These are phyloP conservation scores for Dermatophagoides farinae DNA, from an alignment of 1,140 invertebrate genomes.

Conservation along the genomic window DNA sequence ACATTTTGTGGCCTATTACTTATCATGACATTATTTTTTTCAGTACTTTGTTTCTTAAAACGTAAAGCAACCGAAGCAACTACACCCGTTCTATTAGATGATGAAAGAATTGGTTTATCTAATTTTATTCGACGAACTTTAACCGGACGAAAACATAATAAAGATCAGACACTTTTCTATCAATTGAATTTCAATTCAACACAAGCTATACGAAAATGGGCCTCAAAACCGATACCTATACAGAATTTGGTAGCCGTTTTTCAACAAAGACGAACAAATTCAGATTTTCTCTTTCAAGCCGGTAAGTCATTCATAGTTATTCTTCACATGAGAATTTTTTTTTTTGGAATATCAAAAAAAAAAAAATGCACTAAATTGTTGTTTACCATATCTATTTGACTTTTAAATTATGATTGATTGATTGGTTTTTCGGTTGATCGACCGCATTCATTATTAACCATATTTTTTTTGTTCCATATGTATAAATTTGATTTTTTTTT, in stretches of 20 bases:
- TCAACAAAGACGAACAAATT: slow-evolving; percentile 19
- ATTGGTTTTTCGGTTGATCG: too few species aligned
- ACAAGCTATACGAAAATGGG: slow-evolving; percentile 11
- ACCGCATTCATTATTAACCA: neutral
- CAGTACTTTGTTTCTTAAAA: slow-evolving; percentile 18
- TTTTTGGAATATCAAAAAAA: too few species aligned
- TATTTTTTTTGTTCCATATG: neutral
- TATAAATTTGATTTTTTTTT: neutral
- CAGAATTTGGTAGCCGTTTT: slow-evolving; percentile 20
- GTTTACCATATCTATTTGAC: neutral
- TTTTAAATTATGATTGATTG: too few species aligned
- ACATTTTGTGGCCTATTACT: slow-evolving; percentile 18
- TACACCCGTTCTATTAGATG: slow-evolving; percentile 13
- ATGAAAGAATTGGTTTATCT: slow-evolving; percentile 19
- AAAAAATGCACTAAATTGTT: neutral
- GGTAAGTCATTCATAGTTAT: neutral
- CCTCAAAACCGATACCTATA: slow-evolving; percentile 18
- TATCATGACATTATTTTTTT: slow-evolving; percentile 17
- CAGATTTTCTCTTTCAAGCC: slow-evolving; percentile 17
- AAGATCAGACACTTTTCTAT: slow-evolving; percentile 7
- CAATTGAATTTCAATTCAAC: slow-evolving; percentile 9
- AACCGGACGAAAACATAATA: slow-evolving; percentile 15
- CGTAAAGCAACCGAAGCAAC: slow-evolving; percentile 13
- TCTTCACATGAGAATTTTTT: too few species aligned
- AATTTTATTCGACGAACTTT: slow-evolving; percentile 18